phyloP scores from a whole-genome alignment of 2,797 vertebrate genomes.

The Jordanella pulchra region DNA sequence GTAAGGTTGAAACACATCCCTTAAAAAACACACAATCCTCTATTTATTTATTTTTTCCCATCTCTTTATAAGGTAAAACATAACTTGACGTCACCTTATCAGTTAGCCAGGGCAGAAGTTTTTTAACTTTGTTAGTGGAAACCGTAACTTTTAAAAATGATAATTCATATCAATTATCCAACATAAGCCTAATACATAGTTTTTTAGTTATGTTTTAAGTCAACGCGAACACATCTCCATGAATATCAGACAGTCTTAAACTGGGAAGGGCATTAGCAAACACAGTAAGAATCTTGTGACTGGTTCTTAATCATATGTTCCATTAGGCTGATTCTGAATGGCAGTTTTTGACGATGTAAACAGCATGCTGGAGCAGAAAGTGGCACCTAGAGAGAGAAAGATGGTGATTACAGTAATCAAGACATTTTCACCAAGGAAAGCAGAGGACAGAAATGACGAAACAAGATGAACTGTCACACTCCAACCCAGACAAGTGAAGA shows the following conservation, averaged over 20 bases:
- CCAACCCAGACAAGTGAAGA: not conserved
- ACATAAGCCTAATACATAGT: not conserved
- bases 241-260: not conserved
- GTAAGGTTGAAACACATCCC: too few relatives aligned
- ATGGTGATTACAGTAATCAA: conserved; percentile 73
- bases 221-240: not conserved
- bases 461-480: conserved; percentile 7
- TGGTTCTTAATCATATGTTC: conserved; percentile 64
- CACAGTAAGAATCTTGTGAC: conserved; percentile 23
- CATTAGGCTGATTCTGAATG: conserved; percentile 64
- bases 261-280: not conserved
- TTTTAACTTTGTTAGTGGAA: too few relatives aligned
- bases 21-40: too few relatives aligned
- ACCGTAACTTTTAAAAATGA: too few relatives aligned
- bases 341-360: conserved; percentile 58
- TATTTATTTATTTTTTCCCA: too few relatives aligned
- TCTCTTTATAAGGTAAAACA: too few relatives aligned
- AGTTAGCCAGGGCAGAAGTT: too few relatives aligned
- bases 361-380: conserved; percentile 50
- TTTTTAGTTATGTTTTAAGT: not conserved
- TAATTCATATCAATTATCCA: not conserved
- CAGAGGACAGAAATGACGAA: conserved; percentile 12
- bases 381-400: conserved; percentile 56
- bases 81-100: too few relatives aligned
- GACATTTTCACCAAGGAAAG: conserved; percentile 42